Evolutionary conservation across 2,797 vertebrate species (phyloP).

Genomic region (Spinibarbus caldwelli): DNA sequence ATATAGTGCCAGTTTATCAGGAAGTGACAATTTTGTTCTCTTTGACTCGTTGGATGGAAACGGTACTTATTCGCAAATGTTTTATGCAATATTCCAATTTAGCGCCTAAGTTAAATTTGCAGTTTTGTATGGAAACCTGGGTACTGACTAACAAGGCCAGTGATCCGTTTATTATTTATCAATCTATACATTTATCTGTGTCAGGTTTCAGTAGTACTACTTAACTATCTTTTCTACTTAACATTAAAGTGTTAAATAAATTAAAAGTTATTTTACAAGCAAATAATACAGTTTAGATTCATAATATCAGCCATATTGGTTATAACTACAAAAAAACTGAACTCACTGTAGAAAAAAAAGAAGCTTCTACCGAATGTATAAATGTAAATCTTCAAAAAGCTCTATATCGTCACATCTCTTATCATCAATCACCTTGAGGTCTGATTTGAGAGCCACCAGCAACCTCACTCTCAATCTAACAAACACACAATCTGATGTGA

Average conservation of each 20-base stretch:
- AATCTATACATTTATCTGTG: not conserved
- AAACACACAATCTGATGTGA: conserved; percentile 1
- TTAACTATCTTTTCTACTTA: not conserved
- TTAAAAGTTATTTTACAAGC: not conserved
- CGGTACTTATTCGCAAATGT: too few species aligned
- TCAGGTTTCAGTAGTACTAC: not conserved
- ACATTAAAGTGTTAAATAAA: not conserved
- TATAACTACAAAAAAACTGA: not conserved
- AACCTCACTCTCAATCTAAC: not conserved
- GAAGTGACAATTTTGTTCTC: too few species aligned
- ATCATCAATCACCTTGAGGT: conserved; percentile 2
- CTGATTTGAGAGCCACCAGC: not conserved
- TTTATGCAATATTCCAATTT: too few species aligned
- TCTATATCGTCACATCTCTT: not conserved
- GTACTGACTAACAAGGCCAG: not conserved
- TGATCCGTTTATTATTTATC: not conserved
- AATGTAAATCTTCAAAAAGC: not conserved
- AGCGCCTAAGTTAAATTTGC: too few species aligned
- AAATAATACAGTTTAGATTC: not conserved
- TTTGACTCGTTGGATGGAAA: too few species aligned
- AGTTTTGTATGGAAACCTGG: too few species aligned
- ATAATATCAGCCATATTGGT: not conserved
- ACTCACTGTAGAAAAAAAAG: not conserved
- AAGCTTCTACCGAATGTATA: not conserved
- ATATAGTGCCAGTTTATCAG: too few species aligned